Base-by-base conservation (phyloP, 2,888 invertebrate species). In the Crioceris asparagi region DNA sequence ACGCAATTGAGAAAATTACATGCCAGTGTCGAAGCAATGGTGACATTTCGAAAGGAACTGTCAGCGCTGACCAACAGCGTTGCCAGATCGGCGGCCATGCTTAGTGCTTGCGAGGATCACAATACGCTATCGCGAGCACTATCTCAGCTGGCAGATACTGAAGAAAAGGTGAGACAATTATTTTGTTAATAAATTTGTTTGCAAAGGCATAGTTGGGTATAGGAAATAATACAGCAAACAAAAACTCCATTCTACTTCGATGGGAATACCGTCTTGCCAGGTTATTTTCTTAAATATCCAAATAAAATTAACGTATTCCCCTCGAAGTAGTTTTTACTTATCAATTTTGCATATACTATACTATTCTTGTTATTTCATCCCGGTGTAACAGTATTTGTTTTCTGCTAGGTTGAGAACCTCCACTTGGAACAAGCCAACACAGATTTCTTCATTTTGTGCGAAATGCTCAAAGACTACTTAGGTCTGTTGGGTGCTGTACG, bases 401-500 rank as follows among this genome's bases (percentile, higher is more conserved):
- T 2, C n/a, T 4, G 47, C 23, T 60, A 87, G 76, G 79, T 92
- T 17, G 91, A 93, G 64, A 75, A 82, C 33, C 68, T 96, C 36
- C 83, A 94, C 55, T 72, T 82, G 45, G 90, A 92, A 49, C 96
- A 98, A 65, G 86, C 91, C 2, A 92, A 93, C 59, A 85, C 88
- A 0, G 98, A 99, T 65, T 88, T 91, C 61, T 92, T 82, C 57
- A 79, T 90, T 40, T 72, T 98, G 45, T 83, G 88, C n/a, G 97
- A 97, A 68, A 79, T 92, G 57, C 72, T 97, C 38, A 90, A 93
- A 59, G 96, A 97, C 64, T 94, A 96, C 63, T 77, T 96, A 36
- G 83, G 86, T 1, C 73, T 97, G 11, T 80, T 97, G 49, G 85
- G 84, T 10, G 83, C 94, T 31, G 88, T 94, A 38, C 88, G 93